Percentiles rank a stretch among this genome's conserved stretches.
Conservation (phyloP, 2,113 vertebrate species). For the Chionomys nivalis region DNA sequence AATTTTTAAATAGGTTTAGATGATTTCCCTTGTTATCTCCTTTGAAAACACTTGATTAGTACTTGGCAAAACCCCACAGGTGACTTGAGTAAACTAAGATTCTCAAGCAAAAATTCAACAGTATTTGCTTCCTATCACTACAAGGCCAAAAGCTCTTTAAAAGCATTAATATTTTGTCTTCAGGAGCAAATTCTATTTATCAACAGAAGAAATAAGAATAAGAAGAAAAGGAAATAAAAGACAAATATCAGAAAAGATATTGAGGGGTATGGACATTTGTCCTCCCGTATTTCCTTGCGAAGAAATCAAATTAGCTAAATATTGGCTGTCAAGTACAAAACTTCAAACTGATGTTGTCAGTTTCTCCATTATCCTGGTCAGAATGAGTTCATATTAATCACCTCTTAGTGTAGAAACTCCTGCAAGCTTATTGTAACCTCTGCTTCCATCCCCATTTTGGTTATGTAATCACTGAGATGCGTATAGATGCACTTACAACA, state of each 20-base stretch:
- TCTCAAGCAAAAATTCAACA: not conserved
- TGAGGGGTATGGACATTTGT: not conserved
- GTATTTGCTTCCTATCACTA: not conserved
- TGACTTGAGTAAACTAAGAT: not conserved
- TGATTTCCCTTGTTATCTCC: not conserved
- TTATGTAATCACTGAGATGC: not conserved
- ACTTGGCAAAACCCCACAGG: not conserved
- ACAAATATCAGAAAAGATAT: not conserved
- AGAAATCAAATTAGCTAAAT: constrained; percentile 46
- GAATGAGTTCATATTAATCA: constrained; percentile 47
- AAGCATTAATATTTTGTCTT: constrained; percentile 5
- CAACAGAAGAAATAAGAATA: not conserved
- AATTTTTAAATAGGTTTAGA: not conserved
- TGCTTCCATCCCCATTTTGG: not conserved
- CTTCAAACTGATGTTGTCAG: not conserved
- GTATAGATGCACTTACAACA: not conserved
- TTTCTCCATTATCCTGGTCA: not conserved
- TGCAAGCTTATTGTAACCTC: not conserved
- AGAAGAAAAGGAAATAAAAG: not conserved
- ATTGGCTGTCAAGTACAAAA: not conserved
- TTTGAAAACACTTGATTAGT: not conserved
- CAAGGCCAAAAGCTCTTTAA: not conserved
- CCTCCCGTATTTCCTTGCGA: not conserved
- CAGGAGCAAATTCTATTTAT: not conserved
- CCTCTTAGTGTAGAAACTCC: not conserved